Evolutionary conservation across 2,113 vertebrate species (phyloP).

Genomic region (Sciurus niger): DNA sequence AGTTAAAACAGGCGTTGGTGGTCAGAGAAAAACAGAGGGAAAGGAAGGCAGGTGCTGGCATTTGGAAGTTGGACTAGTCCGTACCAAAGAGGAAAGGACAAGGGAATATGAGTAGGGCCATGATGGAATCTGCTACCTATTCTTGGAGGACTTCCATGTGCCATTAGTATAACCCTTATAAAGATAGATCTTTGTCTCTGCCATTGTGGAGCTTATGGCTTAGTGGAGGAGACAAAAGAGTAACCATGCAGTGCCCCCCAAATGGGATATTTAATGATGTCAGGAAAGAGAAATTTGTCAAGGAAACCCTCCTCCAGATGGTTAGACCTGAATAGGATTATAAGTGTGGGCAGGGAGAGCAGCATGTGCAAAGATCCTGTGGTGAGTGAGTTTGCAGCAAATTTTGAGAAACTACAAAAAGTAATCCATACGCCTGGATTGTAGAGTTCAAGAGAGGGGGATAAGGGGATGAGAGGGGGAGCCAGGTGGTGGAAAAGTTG

Average conservation of each 20-base stretch:
- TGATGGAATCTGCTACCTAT: not conserved
- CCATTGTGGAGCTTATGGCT: not conserved
- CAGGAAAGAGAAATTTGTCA: not conserved
- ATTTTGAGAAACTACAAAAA: slow-evolving; percentile 11
- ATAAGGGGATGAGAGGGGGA: not conserved
- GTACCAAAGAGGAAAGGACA: not conserved
- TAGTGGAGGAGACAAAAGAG: not conserved
- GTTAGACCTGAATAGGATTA: not conserved
- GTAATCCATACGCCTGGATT: not conserved
- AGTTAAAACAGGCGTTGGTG: not conserved
- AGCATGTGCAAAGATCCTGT: not conserved
- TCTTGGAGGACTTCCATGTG: not conserved
- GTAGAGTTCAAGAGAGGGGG: not conserved
- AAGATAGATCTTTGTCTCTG: not conserved
- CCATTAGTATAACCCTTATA: too few species aligned
- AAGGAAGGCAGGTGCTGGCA: not conserved
- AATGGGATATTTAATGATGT: not conserved
- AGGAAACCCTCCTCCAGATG: not conserved
- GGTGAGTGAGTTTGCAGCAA: not conserved
- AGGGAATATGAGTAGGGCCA: not conserved
- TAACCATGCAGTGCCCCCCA: not conserved
- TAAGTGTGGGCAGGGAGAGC: not conserved
- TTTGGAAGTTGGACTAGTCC: not conserved
- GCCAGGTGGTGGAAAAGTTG: too few species aligned
- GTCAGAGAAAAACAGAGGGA: not conserved